A percentile compares a stretch with the other conserved stretches of the same genome.
Evolutionary conservation across 2,797 vertebrate species (phyloP).

Genomic region (Margarornis squamiger): DNA sequence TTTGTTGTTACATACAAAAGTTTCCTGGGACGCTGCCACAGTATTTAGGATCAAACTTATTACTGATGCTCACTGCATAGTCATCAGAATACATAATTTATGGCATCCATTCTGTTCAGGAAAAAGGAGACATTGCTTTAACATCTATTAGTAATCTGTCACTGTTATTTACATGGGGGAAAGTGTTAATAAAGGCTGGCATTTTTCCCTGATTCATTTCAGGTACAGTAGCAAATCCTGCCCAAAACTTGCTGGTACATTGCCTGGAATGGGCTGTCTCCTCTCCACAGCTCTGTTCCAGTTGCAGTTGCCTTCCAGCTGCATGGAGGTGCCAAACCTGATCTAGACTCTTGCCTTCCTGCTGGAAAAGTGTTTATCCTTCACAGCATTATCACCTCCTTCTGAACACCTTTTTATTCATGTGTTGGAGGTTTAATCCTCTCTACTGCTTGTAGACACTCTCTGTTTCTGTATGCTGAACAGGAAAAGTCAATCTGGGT

Average conservation of each 20-base stretch:
- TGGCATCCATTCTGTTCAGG: neutral
- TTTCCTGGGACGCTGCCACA: neutral
- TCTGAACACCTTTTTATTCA: neutral
- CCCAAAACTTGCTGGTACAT: neutral
- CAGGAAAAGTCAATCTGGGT: neutral
- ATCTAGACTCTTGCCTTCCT: neutral
- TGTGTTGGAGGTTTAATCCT: neutral
- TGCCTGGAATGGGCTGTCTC: neutral
- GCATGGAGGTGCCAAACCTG: neutral
- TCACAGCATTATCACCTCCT: neutral
- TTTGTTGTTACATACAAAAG: neutral
- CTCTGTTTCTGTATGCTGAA: neutral
- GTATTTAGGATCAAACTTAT: neutral
- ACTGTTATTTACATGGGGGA: neutral
- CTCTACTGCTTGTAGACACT: neutral
- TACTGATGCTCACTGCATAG: neutral
- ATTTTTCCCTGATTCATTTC: conserved; percentile 14
- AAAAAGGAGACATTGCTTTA: conserved; percentile 48
- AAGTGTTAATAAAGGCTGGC: conserved; percentile 32
- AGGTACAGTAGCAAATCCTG: neutral
- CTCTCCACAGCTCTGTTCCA: neutral
- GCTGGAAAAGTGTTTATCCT: neutral
- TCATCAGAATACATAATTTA: conserved; percentile 40
- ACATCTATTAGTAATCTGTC: conserved; percentile 61
- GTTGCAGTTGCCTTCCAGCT: neutral